A percentile compares a stretch with the other conserved stretches of the same genome.
Conservation (phyloP, 2,113 vertebrate genomes). For the Condylura cristata region DNA sequence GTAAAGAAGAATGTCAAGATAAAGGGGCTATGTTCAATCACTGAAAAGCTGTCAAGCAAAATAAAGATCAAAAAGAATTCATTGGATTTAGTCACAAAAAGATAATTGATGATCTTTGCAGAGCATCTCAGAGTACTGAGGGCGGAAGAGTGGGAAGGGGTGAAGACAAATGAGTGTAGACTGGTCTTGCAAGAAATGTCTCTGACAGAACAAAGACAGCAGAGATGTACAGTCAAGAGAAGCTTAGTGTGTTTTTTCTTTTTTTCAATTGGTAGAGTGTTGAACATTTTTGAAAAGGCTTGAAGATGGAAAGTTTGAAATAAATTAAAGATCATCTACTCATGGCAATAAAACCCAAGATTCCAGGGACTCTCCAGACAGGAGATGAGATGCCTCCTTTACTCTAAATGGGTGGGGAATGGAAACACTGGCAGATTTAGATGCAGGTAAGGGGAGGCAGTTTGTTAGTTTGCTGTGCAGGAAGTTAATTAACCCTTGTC, state of each 20-base stretch:
- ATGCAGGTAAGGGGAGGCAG: background rate
- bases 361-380: background rate
- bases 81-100: background rate
- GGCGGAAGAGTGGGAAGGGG: conserved; percentile 14
- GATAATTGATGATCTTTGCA: conserved; percentile 39
- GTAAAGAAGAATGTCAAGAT: background rate
- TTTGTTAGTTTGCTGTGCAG: background rate
- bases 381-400: background rate
- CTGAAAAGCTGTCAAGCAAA: conserved; percentile 37
- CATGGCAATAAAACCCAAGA: background rate
- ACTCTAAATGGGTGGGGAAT: background rate
- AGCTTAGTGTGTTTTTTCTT: background rate
- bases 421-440: background rate
- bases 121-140: conserved; percentile 1
- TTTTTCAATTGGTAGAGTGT: background rate
- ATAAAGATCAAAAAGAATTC: conserved; percentile 51
- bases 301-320: background rate
- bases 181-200: background rate
- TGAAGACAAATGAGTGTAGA: background rate
- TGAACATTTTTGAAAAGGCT: conserved; percentile 35
- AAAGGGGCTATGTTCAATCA: background rate
- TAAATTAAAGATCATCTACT: background rate
- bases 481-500: conserved; percentile 19
- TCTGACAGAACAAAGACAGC: conserved; percentile 26
- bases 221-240: background rate